Base-by-base conservation (phyloP, 1,140 invertebrate genomes). In the Trinorchestia longiramus region DNA sequence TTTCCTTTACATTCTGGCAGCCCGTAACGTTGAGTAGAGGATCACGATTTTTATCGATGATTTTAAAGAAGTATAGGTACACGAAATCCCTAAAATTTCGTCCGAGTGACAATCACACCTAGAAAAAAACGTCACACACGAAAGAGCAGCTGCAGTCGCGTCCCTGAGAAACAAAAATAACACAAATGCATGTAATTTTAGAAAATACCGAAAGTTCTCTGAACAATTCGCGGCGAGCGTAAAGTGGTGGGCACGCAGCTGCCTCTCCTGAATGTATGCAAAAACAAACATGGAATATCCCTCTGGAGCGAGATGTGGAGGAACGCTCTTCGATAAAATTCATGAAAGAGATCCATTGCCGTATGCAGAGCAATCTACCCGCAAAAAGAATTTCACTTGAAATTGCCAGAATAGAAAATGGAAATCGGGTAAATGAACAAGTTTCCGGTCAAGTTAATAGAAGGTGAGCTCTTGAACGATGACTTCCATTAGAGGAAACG, bases 201-300 rank as follows among this genome's bases (percentile, higher is more conserved):
- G 62, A 36, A 77, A 77, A 77, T 15, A 77, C 15, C 62, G 62
- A 15, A 90, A 43, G 41, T 90, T 90, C 41, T 15, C 28, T 28
- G 88, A 41, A 90, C 88, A 90, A 90, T 90, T 90, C 43, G 88
- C 3, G 8, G 15, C 8, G 41, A 42, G 41, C 41, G 88, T 42
- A 90, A 90, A 90, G 88, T 90, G 88, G 88, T 43, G 6, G 88
- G 43, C n/a, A 90, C 28, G 88, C 36, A 90, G n/a, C 88, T 90
- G 36, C 88, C 11, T 11, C 88, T 90, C 43, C 28, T 41, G 8
- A 90, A 90, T 90, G 42, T 90, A 90, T 90, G 88, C 88, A 42
- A 90, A 90, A 90, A 90, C 88, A 90, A 90, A 90, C 88, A 90
- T 90, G 43, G 88, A 90, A 90, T 90, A 90, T 42, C 88, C 43